Conservation (phyloP, 2,113 vertebrate genomes). For the Gobiocypris rarus region DNA sequence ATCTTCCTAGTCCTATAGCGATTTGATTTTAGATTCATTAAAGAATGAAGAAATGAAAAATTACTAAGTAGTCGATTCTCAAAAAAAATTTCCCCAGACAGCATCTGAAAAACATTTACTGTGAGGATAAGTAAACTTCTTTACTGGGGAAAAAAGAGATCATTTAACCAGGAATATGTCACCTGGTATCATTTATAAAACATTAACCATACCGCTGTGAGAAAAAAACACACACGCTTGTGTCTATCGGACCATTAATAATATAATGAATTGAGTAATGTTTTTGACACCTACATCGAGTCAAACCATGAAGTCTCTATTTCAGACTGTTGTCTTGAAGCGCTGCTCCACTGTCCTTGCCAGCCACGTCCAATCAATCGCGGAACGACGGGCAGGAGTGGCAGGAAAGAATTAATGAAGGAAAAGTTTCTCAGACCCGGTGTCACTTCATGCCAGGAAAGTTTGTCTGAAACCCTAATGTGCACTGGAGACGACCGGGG, state of each 20-base stretch:
- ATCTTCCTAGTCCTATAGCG: too few species aligned
- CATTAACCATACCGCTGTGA: slow-evolving; percentile 43
- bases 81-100: too few species aligned
- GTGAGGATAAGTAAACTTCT: not conserved
- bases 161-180: not conserved
- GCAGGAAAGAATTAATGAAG: slow-evolving; percentile 64
- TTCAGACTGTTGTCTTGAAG: slow-evolving; percentile 47
- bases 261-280: slow-evolving; percentile 65
- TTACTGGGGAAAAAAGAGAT: not conserved
- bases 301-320: slow-evolving; percentile 53
- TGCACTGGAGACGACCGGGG: slow-evolving; percentile 25
- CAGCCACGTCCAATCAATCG: slow-evolving; percentile 62
- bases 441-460: slow-evolving; percentile 54
- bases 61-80: too few species aligned
- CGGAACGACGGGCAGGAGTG: slow-evolving; percentile 51
- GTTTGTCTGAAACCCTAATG: slow-evolving; percentile 54
- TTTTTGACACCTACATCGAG: slow-evolving; percentile 55
- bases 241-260: slow-evolving; percentile 63
- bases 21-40: too few species aligned
- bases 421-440: slow-evolving; percentile 62
- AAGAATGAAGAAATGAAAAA: too few species aligned
- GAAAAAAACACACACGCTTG: slow-evolving; percentile 48
- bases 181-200: slow-evolving; percentile 47
- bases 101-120: too few species aligned
- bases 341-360: slow-evolving; percentile 60